Conservation (phyloP, 1,140 invertebrate species). For the Drosophila lini region DNA sequence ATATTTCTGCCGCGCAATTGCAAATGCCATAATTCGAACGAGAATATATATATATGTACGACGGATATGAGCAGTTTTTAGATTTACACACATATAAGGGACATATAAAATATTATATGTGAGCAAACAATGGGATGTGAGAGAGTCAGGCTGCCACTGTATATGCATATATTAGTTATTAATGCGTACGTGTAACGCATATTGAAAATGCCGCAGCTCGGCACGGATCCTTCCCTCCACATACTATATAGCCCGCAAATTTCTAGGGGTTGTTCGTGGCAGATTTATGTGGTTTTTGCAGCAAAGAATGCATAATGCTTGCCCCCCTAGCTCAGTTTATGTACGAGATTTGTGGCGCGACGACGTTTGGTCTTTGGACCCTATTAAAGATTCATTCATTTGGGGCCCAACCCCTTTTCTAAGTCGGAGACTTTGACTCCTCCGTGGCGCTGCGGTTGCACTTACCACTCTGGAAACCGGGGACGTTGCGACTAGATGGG, state of each 20-base stretch:
- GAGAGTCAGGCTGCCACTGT: constrained; percentile 64
- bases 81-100: constrained; percentile 63
- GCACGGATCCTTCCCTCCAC: constrained; percentile 43
- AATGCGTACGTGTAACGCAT: constrained; percentile 80
- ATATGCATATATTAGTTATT: constrained; percentile 83
- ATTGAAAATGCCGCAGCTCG: constrained; percentile 74
- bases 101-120: constrained; percentile 19
- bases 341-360: constrained; percentile 72
- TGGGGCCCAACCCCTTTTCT: constrained; percentile 48
- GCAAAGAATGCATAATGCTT: constrained; percentile 80
- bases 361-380: constrained; percentile 57
- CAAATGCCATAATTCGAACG: constrained; percentile 49
- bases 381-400: constrained; percentile 80
- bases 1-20: constrained; percentile 71
- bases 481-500: constrained; percentile 33
- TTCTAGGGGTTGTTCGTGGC: constrained; percentile 54
- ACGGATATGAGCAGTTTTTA: constrained; percentile 77
- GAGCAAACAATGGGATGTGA: constrained; percentile 73
- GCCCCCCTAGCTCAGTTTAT: constrained; percentile 59
- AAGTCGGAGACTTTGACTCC: constrained; percentile 30
- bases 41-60: not conserved
- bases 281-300: constrained; percentile 82
- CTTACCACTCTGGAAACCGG: constrained; percentile 21
- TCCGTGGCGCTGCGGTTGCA: constrained; percentile 55
- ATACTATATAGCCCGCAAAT: constrained; percentile 24